Evolutionary conservation across 1,140 invertebrate species (phyloP).

Genomic region (Odontomachus brunneus): DNA sequence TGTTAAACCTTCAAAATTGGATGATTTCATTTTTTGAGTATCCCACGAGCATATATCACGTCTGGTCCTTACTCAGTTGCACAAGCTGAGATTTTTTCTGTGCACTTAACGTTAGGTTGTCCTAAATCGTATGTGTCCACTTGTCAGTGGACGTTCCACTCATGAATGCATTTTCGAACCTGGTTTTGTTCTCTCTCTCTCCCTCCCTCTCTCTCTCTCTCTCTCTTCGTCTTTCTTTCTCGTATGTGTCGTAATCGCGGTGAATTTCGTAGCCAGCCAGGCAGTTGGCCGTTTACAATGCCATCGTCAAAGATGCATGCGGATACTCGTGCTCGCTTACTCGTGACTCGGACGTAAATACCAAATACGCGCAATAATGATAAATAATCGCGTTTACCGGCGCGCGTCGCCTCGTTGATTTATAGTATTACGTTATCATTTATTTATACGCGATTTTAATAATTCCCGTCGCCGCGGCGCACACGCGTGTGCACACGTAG

Average conservation of each 20-base stretch:
- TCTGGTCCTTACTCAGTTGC: too few species aligned
- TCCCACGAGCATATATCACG: too few species aligned
- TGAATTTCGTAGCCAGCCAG: neutral
- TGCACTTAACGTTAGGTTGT: too few species aligned
- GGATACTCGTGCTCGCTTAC: neutral
- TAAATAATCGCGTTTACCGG: constrained; percentile 46
- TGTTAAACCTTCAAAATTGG: too few species aligned
- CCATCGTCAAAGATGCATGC: constrained; percentile 56
- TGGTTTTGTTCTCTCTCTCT: too few species aligned
- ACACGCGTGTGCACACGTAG: constrained; percentile 39
- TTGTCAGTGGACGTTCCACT: too few species aligned
- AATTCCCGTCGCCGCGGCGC: constrained; percentile 30
- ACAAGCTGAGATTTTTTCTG: too few species aligned
- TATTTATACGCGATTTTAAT: constrained; percentile 56
- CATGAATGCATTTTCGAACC: too few species aligned
- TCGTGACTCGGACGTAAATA: neutral
- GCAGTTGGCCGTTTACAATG: neutral
- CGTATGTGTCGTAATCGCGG: constrained; percentile 9
- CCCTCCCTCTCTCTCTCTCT: too few species aligned
- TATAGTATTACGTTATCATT: constrained; percentile 58
- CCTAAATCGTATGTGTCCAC: too few species aligned
- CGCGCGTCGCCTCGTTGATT: constrained; percentile 21
- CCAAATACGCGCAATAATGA: constrained; percentile 54
- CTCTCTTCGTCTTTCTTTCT: too few species aligned
- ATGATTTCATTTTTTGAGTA: too few species aligned